Conservation (phyloP, 1,140 invertebrate genomes). For the Brachionus sp. region DNA sequence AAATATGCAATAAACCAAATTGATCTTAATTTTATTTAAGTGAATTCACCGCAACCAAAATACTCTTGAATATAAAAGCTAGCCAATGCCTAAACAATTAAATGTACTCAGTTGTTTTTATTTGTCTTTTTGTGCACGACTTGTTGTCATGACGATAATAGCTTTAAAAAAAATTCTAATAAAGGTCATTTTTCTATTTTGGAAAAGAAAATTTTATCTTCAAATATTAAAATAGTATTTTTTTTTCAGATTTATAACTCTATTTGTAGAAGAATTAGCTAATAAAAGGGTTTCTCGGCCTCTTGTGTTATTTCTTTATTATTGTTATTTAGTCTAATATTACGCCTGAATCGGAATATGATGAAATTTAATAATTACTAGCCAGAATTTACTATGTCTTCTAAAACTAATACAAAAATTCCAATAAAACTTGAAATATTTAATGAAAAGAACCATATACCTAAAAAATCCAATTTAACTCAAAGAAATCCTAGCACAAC, state of each 20-base stretch:
- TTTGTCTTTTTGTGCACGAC: slow-evolving; percentile 14
- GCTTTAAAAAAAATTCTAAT: not conserved
- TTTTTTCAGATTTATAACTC: not conserved
- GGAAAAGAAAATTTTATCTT: slow-evolving; percentile 20
- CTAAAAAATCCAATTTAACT: slow-evolving; percentile 20
- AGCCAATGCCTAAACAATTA: slow-evolving; percentile 21
- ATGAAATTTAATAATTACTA: slow-evolving; percentile 26
- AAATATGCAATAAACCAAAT: slow-evolving; percentile 4
- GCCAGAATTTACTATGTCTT: slow-evolving; percentile 7
- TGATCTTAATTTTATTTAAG: not conserved
- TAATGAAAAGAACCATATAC: slow-evolving; percentile 21
- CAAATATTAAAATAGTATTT: not conserved
- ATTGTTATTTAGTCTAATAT: slow-evolving; percentile 8
- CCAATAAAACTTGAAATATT: slow-evolving; percentile 33
- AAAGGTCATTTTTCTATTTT: slow-evolving; percentile 27
- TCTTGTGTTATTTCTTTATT: not conserved
- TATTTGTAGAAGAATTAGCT: slow-evolving; percentile 10
- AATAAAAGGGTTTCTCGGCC: slow-evolving; percentile 17
- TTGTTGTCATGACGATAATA: not conserved
- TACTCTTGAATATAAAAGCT: not conserved
- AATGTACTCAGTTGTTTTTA: slow-evolving; percentile 16
- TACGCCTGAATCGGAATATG: not conserved
- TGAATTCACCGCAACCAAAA: not conserved
- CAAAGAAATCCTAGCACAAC: slow-evolving; percentile 11
- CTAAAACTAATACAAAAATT: slow-evolving; percentile 27